Percentiles rank a stretch among this genome's conserved stretches.
Evolutionary conservation across 2,113 vertebrate genomes (phyloP).

Genomic region (Hippocampus zosterae): DNA sequence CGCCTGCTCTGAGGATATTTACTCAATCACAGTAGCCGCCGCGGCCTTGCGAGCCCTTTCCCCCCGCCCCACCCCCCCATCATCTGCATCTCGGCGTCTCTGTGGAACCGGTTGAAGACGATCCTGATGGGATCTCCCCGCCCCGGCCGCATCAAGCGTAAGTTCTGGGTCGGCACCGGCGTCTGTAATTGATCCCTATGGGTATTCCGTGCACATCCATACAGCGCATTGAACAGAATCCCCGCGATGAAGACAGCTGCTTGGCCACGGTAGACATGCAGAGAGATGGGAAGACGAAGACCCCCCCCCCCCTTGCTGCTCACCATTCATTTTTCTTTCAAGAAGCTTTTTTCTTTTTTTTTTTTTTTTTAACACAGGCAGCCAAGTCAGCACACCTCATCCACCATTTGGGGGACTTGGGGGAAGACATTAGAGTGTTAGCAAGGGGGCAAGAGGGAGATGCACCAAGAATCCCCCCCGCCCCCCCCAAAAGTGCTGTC

Average conservation of each 20-base stretch:
- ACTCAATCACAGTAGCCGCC: slow-evolving; percentile 10
- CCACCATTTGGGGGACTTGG: slow-evolving; percentile 35
- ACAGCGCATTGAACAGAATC: slow-evolving; percentile 60
- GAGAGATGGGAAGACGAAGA: slow-evolving; percentile 30
- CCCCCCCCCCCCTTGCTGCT: slow-evolving; percentile 44
- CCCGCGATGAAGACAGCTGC: slow-evolving; percentile 65
- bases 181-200: slow-evolving; percentile 75
- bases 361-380: too few relatives aligned
- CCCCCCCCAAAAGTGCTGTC: slow-evolving; percentile 3
- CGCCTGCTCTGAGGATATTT: slow-evolving; percentile 5
- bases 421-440: slow-evolving; percentile 18
- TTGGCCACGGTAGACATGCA: slow-evolving; percentile 50
- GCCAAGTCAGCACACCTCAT: slow-evolving; percentile 59
- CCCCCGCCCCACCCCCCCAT: not conserved
- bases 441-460: slow-evolving; percentile 4
- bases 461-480: not conserved
- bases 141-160: not conserved
- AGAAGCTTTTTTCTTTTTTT: slow-evolving; percentile 20
- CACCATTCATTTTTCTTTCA: slow-evolving; percentile 52
- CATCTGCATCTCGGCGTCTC: slow-evolving; percentile 24
- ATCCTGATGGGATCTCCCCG: slow-evolving; percentile 39
- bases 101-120: slow-evolving; percentile 24
- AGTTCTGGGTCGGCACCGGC: slow-evolving; percentile 55
- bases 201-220: slow-evolving; percentile 58
- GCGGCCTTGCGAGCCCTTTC: not conserved